Evolutionary conservation across 2,113 vertebrate species (phyloP), one percentile per base, ranked within the genome.

Genomic region (Chionis minor): DNA sequence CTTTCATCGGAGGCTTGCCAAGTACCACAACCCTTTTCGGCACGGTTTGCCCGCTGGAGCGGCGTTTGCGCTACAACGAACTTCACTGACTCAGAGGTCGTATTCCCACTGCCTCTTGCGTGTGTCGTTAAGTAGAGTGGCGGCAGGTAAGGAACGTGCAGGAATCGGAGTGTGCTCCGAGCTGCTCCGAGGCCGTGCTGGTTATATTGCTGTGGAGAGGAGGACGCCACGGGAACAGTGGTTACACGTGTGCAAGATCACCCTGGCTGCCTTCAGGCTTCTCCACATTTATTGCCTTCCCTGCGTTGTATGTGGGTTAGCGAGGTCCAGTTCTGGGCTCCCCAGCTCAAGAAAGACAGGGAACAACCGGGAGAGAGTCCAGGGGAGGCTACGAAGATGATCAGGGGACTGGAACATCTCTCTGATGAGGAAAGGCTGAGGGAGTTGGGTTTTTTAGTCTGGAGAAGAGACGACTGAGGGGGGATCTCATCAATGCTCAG

Each of bases 131-230:
- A 44, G 49, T 6, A 54, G 49, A 23, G 49, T 22, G 23, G 22
- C 23, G 49, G 49, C 49, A 23, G 40, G 28, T 26, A 27, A 56
- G 61, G 30, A 58, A 59, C 0, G 5, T 5, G 19, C 40, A 84
- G 78, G 61, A 20, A 4, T 17, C 2, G 0, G 20, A 28, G 40
- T 4, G 1, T 4, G 2, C 65, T n/a, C 9, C 0, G 33, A 69
- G 51, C 32, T 20, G 45, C 49, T 49, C 49, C 11, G 23, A 49
- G 49, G 49, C 49, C 49, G 3, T 49, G 47, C 18, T 18, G 54
- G 38, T 24, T 13, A 40, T 22, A 5, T 17, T 14, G 22, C 44
- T 19, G 1, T 26, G 38, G 38, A 38, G 38, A 38, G 38, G 38
- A 38, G 38, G 38, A 38, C 9, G 38, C 38, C 38, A 38, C 38